These are phyloP conservation scores for Rhynchotus rufescens DNA, from an alignment of 2,797 vertebrate genomes.

Conservation along the genomic window DNA sequence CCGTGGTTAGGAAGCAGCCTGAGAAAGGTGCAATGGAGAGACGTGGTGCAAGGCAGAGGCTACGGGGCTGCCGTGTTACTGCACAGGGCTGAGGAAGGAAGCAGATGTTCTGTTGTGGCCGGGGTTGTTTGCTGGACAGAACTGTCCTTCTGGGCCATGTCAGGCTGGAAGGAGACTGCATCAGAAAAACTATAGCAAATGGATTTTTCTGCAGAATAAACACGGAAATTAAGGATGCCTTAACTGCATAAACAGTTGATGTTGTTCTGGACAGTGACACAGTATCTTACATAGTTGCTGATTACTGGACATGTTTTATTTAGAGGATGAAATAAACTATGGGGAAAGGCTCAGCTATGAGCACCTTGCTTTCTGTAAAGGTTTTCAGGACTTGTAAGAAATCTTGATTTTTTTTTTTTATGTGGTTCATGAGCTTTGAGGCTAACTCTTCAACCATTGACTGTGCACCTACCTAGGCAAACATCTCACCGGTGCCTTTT, in stretches of 20 bases:
- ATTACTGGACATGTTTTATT: slow-evolving; percentile 17
- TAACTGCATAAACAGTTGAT: slow-evolving; percentile 4
- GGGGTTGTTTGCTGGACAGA: not conserved
- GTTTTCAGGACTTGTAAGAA: not conserved
- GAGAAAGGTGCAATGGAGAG: too few species aligned
- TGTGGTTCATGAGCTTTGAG: not conserved
- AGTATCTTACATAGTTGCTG: not conserved
- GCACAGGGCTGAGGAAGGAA: too few species aligned
- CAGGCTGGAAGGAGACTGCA: not conserved
- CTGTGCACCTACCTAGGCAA: not conserved
- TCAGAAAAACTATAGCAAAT: not conserved
- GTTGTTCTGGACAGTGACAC: not conserved
- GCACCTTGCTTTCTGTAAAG: not conserved
- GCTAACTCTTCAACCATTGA: not conserved
- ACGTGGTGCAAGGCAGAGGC: too few species aligned
- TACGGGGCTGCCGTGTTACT: too few species aligned
- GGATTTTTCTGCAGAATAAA: not conserved
- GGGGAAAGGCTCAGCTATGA: not conserved
- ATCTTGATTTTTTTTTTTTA: not conserved
- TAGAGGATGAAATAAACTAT: slow-evolving; percentile 10
- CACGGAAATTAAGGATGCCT: not conserved
- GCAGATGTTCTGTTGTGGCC: not conserved
- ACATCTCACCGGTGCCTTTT: not conserved
- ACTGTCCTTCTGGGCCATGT: not conserved
- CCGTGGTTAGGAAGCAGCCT: too few species aligned